Percentiles rank a stretch among this genome's conserved stretches.
These are phyloP conservation scores for Chiloscyllium punctatum DNA, from an alignment of 2,797 vertebrate genomes.

Conservation along the genomic window DNA sequence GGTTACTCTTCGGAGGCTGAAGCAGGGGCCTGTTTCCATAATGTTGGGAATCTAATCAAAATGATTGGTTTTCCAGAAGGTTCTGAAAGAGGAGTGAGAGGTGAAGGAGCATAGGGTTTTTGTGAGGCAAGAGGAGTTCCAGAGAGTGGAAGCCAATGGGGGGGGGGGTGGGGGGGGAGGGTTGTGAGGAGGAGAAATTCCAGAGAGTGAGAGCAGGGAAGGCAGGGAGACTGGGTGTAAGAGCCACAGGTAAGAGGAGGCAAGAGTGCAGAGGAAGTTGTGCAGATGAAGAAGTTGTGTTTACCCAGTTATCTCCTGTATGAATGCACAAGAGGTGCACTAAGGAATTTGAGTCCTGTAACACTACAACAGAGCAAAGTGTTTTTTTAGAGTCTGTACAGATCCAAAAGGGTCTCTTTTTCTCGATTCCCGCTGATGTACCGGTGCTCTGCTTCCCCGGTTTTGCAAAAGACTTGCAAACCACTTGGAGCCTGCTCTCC, in stretches of 20 bases:
- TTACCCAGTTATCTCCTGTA: not conserved
- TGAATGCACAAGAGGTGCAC: not conserved
- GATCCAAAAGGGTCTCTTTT: no score
- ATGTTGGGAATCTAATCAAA: no score
- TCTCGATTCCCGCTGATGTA: no score
- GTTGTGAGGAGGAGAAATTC: no score
- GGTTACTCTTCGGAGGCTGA: no score
- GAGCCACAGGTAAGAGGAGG: not conserved
- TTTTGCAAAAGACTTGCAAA: not conserved
- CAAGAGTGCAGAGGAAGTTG: not conserved
- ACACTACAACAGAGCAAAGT: not conserved
- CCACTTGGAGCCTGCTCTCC: not conserved
- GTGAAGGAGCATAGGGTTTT: not conserved
- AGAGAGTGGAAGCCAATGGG: not conserved
- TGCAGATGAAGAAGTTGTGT: not conserved
- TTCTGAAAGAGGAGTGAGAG: not conserved
- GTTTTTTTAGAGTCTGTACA: no score
- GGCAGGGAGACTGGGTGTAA: not conserved
- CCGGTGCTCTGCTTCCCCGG: not conserved
- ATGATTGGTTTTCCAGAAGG: not conserved
- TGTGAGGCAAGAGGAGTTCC: not conserved
- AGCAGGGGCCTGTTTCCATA: no score
- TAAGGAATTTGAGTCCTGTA: not conserved
- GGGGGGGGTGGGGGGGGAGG: no score
- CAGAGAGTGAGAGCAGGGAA: not conserved